These are phyloP conservation scores for Hypsopygia costalis DNA, from an alignment of 2,888 invertebrate genomes.

Conservation along the genomic window DNA sequence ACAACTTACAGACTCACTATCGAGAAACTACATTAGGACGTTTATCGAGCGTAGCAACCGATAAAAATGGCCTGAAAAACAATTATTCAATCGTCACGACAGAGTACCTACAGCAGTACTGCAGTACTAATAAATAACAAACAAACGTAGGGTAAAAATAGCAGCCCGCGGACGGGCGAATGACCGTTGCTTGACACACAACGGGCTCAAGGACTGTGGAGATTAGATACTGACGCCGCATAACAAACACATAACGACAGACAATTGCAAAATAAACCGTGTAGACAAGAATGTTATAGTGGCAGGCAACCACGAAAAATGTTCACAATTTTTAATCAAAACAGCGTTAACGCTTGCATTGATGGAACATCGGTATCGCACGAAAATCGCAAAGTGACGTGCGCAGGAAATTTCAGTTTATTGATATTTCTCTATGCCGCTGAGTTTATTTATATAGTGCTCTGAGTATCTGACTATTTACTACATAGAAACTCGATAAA, in stretches of 20 bases:
- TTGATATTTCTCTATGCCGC: neutral
- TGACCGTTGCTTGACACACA: constrained; percentile 76
- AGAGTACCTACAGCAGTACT: constrained; percentile 32
- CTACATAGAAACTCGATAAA: neutral
- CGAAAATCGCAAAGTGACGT: neutral
- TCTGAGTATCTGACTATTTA: neutral
- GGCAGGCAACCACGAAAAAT: neutral
- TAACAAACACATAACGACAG: constrained; percentile 57
- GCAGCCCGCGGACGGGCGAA: constrained; percentile 60
- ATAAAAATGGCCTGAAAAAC: constrained; percentile 30
- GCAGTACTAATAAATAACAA: constrained; percentile 63
- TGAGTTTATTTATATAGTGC: neutral
- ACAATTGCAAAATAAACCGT: constrained; percentile 58
- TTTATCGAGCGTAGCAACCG: constrained; percentile 4
- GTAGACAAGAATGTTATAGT: constrained; percentile 17
- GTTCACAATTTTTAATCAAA: neutral
- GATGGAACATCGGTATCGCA: neutral
- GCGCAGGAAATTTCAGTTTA: neutral
- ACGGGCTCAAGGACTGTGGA: constrained; percentile 73
- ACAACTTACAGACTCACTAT: neutral
- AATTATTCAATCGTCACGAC: constrained; percentile 50
- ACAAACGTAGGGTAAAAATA: constrained; percentile 71
- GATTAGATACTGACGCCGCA: constrained; percentile 72
- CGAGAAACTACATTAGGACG: neutral
- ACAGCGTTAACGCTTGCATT: neutral